phyloP scores from a whole-genome alignment of 2,797 vertebrate genomes.

The Squalus acanthias region DNA sequence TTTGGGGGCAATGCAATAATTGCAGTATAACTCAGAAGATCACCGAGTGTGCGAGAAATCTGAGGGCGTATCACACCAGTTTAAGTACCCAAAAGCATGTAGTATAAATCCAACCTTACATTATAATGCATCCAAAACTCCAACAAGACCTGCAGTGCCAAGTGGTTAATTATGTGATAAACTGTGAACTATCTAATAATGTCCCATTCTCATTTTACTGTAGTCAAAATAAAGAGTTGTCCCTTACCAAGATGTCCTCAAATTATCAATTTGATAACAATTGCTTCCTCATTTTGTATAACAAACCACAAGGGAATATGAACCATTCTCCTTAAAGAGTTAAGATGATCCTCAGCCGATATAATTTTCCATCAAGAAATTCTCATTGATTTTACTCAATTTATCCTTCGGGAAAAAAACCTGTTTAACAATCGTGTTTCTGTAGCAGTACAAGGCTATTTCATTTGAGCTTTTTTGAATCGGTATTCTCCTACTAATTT shows the following conservation, averaged over 20 bases:
- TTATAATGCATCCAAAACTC: not conserved
- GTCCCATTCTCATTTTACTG: not conserved
- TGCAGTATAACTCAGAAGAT: not conserved
- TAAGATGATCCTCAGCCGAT: not conserved
- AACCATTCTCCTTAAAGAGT: not conserved
- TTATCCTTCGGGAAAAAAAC: not conserved
- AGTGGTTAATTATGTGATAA: not conserved
- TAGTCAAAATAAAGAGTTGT: not conserved
- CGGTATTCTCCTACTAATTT: conserved; percentile 11
- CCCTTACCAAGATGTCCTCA: not conserved
- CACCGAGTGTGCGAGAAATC: not conserved
- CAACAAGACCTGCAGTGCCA: not conserved
- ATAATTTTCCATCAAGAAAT: conserved; percentile 14
- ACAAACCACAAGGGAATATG: not conserved
- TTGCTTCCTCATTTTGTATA: not conserved
- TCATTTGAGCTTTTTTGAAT: not conserved
- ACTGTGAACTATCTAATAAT: not conserved
- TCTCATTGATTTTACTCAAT: not conserved
- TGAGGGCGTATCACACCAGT: not conserved
- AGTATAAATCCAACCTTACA: not conserved
- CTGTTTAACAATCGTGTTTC: not conserved
- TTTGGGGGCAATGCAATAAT: not conserved
- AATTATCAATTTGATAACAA: not conserved
- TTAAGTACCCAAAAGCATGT: not conserved
- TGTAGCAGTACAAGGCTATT: not conserved